Evolutionary conservation across 35 echinoderm and acorn worm species (phyloP).

Genomic region (Stichopus chloronotus): DNA sequence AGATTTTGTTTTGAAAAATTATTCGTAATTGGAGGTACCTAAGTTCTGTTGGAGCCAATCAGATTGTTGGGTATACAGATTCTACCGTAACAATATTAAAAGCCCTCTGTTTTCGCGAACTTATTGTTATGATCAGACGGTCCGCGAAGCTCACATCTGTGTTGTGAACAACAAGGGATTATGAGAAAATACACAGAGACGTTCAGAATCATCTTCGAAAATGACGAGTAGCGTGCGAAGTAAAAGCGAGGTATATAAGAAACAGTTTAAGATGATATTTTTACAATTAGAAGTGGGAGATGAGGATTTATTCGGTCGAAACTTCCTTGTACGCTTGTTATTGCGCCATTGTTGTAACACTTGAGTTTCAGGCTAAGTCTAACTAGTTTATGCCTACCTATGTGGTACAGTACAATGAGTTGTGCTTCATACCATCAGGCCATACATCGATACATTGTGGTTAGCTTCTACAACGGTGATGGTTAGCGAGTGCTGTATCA

Average conservation of each 20-base stretch:
- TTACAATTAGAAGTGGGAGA: neutral
- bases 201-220: neutral
- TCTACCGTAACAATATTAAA: neutral
- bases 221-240: constrained; percentile 41
- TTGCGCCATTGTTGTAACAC: constrained; percentile 10
- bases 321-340: constrained; percentile 37
- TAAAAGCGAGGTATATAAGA: constrained; percentile 30
- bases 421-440: too few species aligned
- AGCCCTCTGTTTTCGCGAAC: constrained; percentile 21
- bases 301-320: neutral
- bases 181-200: constrained; percentile 1
- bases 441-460: too few species aligned
- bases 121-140: constrained; percentile 23
- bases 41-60: neutral
- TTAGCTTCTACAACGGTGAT: too few species aligned
- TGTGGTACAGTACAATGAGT: too few species aligned
- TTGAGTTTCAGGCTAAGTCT: neutral
- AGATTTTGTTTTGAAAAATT: too few species aligned
- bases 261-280: neutral
- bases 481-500: too few species aligned
- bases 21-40: neutral
- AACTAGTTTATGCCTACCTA: neutral
- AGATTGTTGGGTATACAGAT: neutral
- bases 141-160: constrained; percentile 2
- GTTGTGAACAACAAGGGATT: constrained; percentile 37